These are phyloP conservation scores for Brachynemurus nebulosus DNA, from an alignment of 2,888 invertebrate species.

Conservation along the genomic window DNA sequence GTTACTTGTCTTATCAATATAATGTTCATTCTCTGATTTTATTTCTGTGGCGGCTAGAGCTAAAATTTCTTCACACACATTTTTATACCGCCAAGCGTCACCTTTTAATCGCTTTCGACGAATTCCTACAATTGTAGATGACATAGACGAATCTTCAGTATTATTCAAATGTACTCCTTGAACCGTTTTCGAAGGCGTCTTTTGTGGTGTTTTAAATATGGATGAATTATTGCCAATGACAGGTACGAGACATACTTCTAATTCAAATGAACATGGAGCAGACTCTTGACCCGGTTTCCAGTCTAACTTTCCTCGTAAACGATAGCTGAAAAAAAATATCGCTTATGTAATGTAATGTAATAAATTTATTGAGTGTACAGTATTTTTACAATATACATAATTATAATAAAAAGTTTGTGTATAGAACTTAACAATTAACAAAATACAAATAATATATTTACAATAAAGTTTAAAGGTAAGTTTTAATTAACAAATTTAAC, in stretches of 20 bases:
- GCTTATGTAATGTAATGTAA: too few species aligned
- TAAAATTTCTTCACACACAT: constrained; percentile 57
- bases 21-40: constrained; percentile 11
- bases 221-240: constrained; percentile 23
- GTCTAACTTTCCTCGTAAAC: constrained; percentile 48
- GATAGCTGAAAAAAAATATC: constrained; percentile 44
- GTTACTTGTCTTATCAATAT: too few species aligned
- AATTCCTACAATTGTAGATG: constrained; percentile 40
- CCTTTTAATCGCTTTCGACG: constrained; percentile 60
- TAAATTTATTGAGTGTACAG: too few species aligned
- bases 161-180: not conserved
- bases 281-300: constrained; percentile 22
- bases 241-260: constrained; percentile 48
- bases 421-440: too few species aligned
- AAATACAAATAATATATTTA: too few species aligned
- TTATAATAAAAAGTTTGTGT: too few species aligned
- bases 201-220: constrained; percentile 14
- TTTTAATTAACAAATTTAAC: too few species aligned
- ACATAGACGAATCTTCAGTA: constrained; percentile 1
- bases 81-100: constrained; percentile 69
- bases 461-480: too few species aligned
- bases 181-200: constrained; percentile 15
- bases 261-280: constrained; percentile 46
- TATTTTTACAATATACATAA: too few species aligned
- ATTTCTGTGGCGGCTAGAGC: constrained; percentile 34